Evolutionary conservation across 2,888 invertebrate genomes (phyloP).

Genomic region (Cistogaster globosa): DNA sequence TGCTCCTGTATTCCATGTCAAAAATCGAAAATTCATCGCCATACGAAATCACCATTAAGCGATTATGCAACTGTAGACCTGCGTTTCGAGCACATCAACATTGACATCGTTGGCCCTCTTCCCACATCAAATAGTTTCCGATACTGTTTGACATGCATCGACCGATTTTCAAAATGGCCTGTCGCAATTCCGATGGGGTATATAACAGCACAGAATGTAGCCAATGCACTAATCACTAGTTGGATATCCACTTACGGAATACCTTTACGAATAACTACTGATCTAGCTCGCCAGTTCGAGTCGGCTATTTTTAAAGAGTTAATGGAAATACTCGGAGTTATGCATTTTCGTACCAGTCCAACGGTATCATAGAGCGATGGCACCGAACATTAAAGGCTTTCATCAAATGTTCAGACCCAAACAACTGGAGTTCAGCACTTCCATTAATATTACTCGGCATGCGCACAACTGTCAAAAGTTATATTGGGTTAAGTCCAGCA

Average conservation of each 20-base stretch:
- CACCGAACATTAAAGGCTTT: constrained; percentile 26
- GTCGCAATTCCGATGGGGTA: constrained; percentile 43
- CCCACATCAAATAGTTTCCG: no score
- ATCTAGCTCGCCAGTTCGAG: constrained; percentile 66
- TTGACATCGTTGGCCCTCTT: no score
- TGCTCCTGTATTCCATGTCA: constrained; percentile 44
- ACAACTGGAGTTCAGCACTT: constrained; percentile 6
- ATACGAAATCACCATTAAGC: neutral
- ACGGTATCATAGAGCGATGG: constrained; percentile 33
- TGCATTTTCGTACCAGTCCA: constrained; percentile 48
- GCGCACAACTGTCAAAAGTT: constrained; percentile 4
- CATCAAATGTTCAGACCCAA: constrained; percentile 18
- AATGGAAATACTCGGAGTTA: constrained; percentile 34
- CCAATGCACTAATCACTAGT: constrained; percentile 2
- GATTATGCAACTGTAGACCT: constrained; percentile 74
- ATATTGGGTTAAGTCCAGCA: no score
- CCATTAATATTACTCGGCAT: constrained; percentile 18
- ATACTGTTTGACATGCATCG: constrained; percentile 7
- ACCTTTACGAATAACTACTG: constrained; percentile 9
- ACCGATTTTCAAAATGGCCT: constrained; percentile 72
- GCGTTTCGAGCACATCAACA: constrained; percentile 50
- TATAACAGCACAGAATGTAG: constrained; percentile 29
- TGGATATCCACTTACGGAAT: constrained; percentile 1
- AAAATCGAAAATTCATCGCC: constrained; percentile 42
- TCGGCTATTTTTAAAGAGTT: constrained; percentile 54